Base-by-base conservation (phyloP, 2,113 vertebrate genomes). In the Muscicapa adusta region DNA sequence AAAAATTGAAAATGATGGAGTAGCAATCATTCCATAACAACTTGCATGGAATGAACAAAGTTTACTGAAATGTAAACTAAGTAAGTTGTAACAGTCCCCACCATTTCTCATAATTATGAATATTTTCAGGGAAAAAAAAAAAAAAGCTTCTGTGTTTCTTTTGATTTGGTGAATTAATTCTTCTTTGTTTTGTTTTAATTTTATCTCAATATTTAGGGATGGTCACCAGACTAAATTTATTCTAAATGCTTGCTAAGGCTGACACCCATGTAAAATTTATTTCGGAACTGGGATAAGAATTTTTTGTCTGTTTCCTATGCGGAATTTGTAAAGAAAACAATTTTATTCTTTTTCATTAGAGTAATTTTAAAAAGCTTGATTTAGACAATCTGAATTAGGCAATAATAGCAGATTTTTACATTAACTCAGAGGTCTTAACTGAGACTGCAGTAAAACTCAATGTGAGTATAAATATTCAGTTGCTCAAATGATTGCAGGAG, bases 381-480 rank as follows among this genome's bases (percentile, higher is more conserved):
- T 34, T 47, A 57, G 18, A 24, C 60, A 70, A 75, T 7, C 40
- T 68, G n/a, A 86, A 83, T 90, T 57, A 54, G 51, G 40, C 42
- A 79, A 34, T n/a, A 88, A 53, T 40, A 93, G 42, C 17, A 68
- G 45, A 83, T 83, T 76, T 89, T 74, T 43, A 22, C 33, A 43
- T 93, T 58, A 89, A 62, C 16, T 33, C 18, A 78, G 51, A 72
- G 22, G 8, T 17, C n/a, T 87, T 87, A 92, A 56, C 47, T 90
- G 34, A 89, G 72, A 58, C 31, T 78, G 29, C 40, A 79, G 34
- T 68, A 89, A 89, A 94, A 51, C 13, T 22, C n/a, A 70, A 82
- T 36, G 10, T 17, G 42, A 74, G 20, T 58, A 56, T 74, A 91
- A 96, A 88, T 73, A 91, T 90, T 91, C 57, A 73, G 54, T 95